A percentile compares a stretch with the other conserved stretches of the same genome.
Evolutionary conservation across 2,113 vertebrate species (phyloP).

Genomic region (Oceanites oceanicus): DNA sequence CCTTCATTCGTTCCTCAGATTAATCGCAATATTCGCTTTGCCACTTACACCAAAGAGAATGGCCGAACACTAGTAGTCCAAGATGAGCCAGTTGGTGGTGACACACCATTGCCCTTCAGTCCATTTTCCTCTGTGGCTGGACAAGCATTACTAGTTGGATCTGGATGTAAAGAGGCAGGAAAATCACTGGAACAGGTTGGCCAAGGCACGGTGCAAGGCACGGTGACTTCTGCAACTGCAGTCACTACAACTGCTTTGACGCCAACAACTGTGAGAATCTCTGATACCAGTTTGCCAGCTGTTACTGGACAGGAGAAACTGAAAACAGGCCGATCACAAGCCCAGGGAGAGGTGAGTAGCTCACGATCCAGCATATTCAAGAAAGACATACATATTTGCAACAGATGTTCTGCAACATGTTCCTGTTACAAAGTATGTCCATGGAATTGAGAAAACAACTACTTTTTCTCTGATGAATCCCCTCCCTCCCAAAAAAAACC

Average conservation of each 20-base stretch:
- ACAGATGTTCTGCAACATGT: background rate
- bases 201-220: slow-evolving; percentile 75
- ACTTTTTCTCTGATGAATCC: background rate
- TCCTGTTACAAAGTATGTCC: background rate
- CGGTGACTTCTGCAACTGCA: slow-evolving; percentile 70
- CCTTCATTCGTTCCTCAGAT: slow-evolving; percentile 82
- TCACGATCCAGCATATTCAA: background rate
- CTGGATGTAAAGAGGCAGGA: slow-evolving; percentile 76
- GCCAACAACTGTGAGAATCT: slow-evolving; percentile 81
- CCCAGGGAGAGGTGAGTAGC: slow-evolving; percentile 85
- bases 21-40: slow-evolving; percentile 83
- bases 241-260: slow-evolving; percentile 81
- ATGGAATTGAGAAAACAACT: background rate
- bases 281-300: slow-evolving; percentile 79
- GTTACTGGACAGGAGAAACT: slow-evolving; percentile 80
- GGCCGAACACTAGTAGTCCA: slow-evolving; percentile 86
- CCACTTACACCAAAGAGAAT: slow-evolving; percentile 93
- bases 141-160: slow-evolving; percentile 81
- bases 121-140: slow-evolving; percentile 86
- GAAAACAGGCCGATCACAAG: slow-evolving; percentile 75
- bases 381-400: background rate
- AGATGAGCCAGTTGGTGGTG: slow-evolving; percentile 80
- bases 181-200: slow-evolving; percentile 79
- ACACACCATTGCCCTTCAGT: slow-evolving; percentile 73
- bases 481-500: background rate